Conservation (phyloP, 2,888 invertebrate genomes). For the Neelides folsomi region DNA sequence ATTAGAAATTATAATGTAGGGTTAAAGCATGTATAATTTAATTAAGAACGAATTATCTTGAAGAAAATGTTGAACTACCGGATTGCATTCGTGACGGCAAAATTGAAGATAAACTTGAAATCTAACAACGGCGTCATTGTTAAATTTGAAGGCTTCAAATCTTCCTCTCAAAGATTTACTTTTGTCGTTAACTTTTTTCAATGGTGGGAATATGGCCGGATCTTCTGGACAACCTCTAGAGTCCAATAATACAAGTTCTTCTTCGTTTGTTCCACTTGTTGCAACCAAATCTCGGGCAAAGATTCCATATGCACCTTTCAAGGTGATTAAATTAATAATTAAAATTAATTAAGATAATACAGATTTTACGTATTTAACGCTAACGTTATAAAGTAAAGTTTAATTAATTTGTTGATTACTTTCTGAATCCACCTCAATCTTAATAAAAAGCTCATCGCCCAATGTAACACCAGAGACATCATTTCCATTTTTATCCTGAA, state of each 20-base stretch:
- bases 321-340: background rate
- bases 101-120: conserved; percentile 72
- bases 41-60: background rate
- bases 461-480: conserved; percentile 30
- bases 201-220: conserved; percentile 36
- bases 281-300: conserved; percentile 67
- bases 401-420: conserved; percentile 8
- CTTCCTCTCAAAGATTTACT: conserved; percentile 35
- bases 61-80: conserved; percentile 39
- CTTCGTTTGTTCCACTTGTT: conserved; percentile 58
- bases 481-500: conserved; percentile 27
- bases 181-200: conserved; percentile 31
- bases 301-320: conserved; percentile 39
- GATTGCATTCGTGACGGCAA: conserved; percentile 55
- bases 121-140: conserved; percentile 64
- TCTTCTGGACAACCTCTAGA: conserved; percentile 69
- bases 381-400: too few species aligned
- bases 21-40: background rate
- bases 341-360: background rate
- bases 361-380: too few species aligned
- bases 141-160: conserved; percentile 78
- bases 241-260: conserved; percentile 57
- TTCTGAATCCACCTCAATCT: conserved; percentile 21
- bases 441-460: conserved; percentile 29
- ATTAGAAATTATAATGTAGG: conserved; percentile 1